Evolutionary conservation across 1,140 invertebrate genomes (phyloP).

Genomic region (Drosophila grimshawi): DNA sequence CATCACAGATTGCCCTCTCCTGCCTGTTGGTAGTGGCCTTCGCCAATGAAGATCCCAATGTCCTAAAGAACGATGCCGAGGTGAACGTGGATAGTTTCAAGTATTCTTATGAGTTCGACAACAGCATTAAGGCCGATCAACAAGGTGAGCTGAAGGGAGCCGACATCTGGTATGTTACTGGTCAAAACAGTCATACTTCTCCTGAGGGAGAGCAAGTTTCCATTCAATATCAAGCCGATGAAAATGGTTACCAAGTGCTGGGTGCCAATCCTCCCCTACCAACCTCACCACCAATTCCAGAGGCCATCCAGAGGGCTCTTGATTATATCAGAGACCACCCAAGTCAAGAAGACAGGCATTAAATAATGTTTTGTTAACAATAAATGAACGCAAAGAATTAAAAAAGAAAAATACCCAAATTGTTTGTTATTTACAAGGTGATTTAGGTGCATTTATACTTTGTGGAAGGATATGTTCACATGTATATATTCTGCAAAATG

Average conservation of each 20-base stretch:
- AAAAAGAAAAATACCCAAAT: background rate
- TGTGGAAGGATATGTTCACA: no score
- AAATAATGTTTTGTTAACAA: slow-evolving; percentile 45
- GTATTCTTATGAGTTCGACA: slow-evolving; percentile 89
- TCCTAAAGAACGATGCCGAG: slow-evolving; percentile 42
- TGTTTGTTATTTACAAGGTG: background rate
- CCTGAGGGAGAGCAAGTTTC: slow-evolving; percentile 86
- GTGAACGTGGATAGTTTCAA: slow-evolving; percentile 56
- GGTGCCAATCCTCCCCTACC: slow-evolving; percentile 87
- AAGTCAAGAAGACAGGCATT: slow-evolving; percentile 18
- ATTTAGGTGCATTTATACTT: no score
- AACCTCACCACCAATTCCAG: slow-evolving; percentile 88
- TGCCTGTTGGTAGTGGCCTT: slow-evolving; percentile 65
- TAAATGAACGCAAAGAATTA: slow-evolving; percentile 47
- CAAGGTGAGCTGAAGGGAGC: slow-evolving; percentile 88
- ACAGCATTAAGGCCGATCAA: slow-evolving; percentile 91
- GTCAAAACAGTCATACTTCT: slow-evolving; percentile 90
- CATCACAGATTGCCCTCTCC: slow-evolving; percentile 60
- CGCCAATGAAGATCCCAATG: slow-evolving; percentile 61
- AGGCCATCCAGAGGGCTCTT: slow-evolving; percentile 86
- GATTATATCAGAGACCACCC: slow-evolving; percentile 84
- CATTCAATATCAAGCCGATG: slow-evolving; percentile 85
- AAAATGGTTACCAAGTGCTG: slow-evolving; percentile 89
- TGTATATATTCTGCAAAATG: no score
- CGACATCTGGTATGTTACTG: slow-evolving; percentile 89